Evolutionary conservation across 2,888 invertebrate genomes (phyloP), one percentile per base, ranked within the genome.

Genomic region (Campoplex capitator): DNA sequence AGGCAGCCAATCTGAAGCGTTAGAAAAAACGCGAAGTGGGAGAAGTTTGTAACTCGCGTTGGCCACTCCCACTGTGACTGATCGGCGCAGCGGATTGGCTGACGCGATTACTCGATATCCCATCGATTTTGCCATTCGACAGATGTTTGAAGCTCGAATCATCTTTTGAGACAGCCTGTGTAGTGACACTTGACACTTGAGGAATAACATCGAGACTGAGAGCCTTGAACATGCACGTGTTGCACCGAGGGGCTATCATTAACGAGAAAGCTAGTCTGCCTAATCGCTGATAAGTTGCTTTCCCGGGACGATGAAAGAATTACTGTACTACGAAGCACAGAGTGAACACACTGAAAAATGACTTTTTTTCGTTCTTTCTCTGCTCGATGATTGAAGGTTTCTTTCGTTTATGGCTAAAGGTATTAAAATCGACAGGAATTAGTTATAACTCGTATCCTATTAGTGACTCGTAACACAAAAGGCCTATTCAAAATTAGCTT

Each of bases 251-350:
- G 70, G n/a, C 48, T 84, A 84, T 84, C 75, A 87, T 87, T 87
- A 87, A 78, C 84, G 86, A 87, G 86, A 87, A 87, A 87, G 86
- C 84, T 77, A 84, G 78, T 84, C 75, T 9, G 32, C 35, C 81
- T 87, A 82, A 84, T 87, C 84, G 78, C 70, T 82, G 77, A 74
- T 83, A 81, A 51, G 73, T 84, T 82, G 78, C 87, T 87, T 87
- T 87, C 87, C 75, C 74, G 84, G 28, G 58, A 68, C 62, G 51
- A 42, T 58, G 67, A 68, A 78, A 68, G 45, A 84, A 65, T 75
- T 13, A 62, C 28, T 54, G 38, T 38, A 54, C 51, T 76, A 54
- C n/a, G 38, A 18, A 38, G 28, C 38, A 8, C 28, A 28, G 35
- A 51, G 54, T 71, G 3, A 4, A 32, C 62, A 32, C 23, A 23